A percentile compares a stretch with the other conserved stretches of the same genome.
Evolutionary conservation across 2,113 vertebrate genomes (phyloP).

Genomic region (Cathartes aura): DNA sequence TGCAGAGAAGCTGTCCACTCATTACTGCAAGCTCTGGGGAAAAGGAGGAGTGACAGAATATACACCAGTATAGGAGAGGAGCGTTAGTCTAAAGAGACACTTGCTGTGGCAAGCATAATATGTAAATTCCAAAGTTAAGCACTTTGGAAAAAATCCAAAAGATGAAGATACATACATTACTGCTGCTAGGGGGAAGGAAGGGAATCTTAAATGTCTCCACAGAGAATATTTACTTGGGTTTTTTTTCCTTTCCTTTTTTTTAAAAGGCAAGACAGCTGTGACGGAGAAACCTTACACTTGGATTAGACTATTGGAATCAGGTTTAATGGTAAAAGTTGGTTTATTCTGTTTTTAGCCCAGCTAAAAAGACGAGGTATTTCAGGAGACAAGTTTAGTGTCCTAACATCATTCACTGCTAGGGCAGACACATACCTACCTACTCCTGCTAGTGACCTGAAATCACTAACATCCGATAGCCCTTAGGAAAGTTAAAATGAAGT

Average conservation of each 20-base stretch:
- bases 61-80: neutral
- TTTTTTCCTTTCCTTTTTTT: neutral
- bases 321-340: neutral
- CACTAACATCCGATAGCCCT: neutral
- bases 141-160: constrained; percentile 50
- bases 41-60: constrained; percentile 18
- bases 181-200: constrained; percentile 35
- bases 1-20: constrained; percentile 48
- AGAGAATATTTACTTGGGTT: neutral
- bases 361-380: neutral
- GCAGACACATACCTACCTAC: neutral
- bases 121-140: constrained; percentile 57
- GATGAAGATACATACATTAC: constrained; percentile 48
- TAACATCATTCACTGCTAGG: neutral
- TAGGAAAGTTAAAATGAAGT: neutral
- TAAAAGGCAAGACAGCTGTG: neutral
- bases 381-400: neutral
- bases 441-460: neutral
- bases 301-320: neutral
- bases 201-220: constrained; percentile 14
- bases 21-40: constrained; percentile 47
- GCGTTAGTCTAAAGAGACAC: neutral
- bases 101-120: constrained; percentile 54
- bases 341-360: neutral
- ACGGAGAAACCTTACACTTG: neutral